Conservation (phyloP, 2,797 vertebrate species). For the Cynopterus sphinx region DNA sequence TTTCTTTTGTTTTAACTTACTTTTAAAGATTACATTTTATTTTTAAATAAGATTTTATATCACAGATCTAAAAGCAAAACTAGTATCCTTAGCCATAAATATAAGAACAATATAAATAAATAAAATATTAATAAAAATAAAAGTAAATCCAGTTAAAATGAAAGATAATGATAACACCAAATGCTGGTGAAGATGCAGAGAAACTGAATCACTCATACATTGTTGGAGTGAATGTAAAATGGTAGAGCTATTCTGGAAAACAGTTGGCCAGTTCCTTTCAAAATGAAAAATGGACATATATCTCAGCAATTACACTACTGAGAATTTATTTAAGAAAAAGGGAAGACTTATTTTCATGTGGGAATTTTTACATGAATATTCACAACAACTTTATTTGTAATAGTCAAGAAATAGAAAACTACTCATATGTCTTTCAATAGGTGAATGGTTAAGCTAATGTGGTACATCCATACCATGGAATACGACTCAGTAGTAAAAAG, state of each 20-base stretch:
- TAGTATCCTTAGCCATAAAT: neutral
- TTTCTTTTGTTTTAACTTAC: slow-evolving; percentile 14
- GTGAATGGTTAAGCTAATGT: neutral
- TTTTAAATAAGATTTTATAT: slow-evolving; percentile 51
- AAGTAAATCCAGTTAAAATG: slow-evolving; percentile 3
- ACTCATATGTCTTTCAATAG: neutral
- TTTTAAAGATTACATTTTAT: slow-evolving; percentile 47
- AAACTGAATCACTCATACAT: neutral
- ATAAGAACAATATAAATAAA: neutral
- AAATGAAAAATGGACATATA: neutral
- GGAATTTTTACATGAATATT: slow-evolving; percentile 33
- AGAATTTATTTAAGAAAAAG: neutral
- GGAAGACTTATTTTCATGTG: neutral
- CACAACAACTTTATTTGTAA: neutral
- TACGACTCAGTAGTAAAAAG: neutral
- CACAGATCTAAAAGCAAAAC: slow-evolving; percentile 29
- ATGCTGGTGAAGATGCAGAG: neutral
- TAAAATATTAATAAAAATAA: neutral
- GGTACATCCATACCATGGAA: neutral
- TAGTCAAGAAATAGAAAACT: slow-evolving; percentile 5
- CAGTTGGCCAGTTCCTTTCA: neutral
- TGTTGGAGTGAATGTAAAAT: neutral
- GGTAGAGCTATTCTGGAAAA: neutral
- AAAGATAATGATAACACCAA: neutral
- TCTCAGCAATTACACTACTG: neutral